phyloP scores from a whole-genome alignment of 2,797 vertebrate species.

The Artibeus lituratus region DNA sequence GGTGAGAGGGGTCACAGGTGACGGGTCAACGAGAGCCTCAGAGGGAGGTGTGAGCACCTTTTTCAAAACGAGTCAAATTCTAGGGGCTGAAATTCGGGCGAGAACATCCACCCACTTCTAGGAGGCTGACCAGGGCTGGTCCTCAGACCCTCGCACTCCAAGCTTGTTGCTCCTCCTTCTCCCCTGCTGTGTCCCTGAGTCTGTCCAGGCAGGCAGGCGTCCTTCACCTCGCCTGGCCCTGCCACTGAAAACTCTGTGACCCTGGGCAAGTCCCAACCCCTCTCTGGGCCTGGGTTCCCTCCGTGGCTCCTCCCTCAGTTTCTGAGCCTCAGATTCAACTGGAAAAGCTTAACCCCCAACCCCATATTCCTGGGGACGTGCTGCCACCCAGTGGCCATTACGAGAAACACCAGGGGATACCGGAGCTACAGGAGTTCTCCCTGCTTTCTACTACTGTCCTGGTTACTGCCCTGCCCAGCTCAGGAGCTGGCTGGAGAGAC shows the following conservation, averaged over 20 bases:
- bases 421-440: too few relatives aligned
- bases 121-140: not conserved
- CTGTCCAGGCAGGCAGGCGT: not conserved
- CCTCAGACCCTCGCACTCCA: not conserved
- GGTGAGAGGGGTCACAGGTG: too few relatives aligned
- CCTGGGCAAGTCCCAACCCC: not conserved
- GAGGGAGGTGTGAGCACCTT: not conserved
- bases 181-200: not conserved
- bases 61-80: not conserved
- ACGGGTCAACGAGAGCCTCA: not conserved
- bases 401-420: not conserved
- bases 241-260: not conserved
- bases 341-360: not conserved
- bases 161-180: not conserved
- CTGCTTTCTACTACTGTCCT: accelerated
- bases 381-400: constrained; percentile 52
- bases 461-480: not conserved
- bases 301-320: not conserved
- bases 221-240: not conserved
- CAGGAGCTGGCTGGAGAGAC: not conserved
- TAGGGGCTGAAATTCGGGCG: not conserved
- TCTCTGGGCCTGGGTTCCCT: not conserved
- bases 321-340: not conserved
- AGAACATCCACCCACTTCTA: not conserved
- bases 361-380: not conserved